Percentiles rank a stretch among this genome's conserved stretches.
Conservation (phyloP, 2,888 invertebrate species). For the Panorpa germanica region DNA sequence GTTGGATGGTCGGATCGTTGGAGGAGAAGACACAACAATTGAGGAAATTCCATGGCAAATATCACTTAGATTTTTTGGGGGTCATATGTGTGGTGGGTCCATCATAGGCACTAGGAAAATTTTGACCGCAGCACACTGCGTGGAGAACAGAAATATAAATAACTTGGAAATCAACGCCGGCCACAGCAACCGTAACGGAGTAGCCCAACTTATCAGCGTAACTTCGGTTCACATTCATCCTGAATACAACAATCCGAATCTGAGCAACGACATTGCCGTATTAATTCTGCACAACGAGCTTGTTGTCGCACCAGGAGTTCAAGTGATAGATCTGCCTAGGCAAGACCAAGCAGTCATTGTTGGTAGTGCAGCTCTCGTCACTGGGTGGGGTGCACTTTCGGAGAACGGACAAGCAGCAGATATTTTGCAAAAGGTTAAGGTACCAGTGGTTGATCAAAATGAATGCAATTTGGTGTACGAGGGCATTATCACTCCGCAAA, state of each 20-base stretch:
- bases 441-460: conserved; percentile 23
- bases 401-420: conserved; percentile 14
- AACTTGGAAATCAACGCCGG: conserved; percentile 32
- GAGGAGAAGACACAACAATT: too few relatives aligned
- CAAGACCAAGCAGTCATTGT: too few relatives aligned
- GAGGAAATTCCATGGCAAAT: too few relatives aligned
- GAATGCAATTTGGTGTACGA: conserved; percentile 23
- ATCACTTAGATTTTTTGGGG: too few relatives aligned
- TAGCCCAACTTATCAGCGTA: conserved; percentile 25
- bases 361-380: too few relatives aligned
- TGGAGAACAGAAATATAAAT: too few relatives aligned
- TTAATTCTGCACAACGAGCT: conserved; percentile 25
- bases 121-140: conserved; percentile 32
- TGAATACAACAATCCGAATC: conserved; percentile 21
- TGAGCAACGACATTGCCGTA: conserved; percentile 30
- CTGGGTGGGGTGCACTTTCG: too few relatives aligned
- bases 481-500: conserved; percentile 21
- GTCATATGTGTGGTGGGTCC: conserved; percentile 28
- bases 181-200: conserved; percentile 22
- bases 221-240: conserved; percentile 23
- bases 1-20: too few relatives aligned
- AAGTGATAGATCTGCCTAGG: conserved; percentile 21
- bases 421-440: conserved; percentile 23
- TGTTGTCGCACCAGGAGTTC: conserved; percentile 19
- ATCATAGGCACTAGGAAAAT: conserved; percentile 26